Evolutionary conservation across 2,113 vertebrate genomes (phyloP).

Genomic region (Bubo scandiacus): DNA sequence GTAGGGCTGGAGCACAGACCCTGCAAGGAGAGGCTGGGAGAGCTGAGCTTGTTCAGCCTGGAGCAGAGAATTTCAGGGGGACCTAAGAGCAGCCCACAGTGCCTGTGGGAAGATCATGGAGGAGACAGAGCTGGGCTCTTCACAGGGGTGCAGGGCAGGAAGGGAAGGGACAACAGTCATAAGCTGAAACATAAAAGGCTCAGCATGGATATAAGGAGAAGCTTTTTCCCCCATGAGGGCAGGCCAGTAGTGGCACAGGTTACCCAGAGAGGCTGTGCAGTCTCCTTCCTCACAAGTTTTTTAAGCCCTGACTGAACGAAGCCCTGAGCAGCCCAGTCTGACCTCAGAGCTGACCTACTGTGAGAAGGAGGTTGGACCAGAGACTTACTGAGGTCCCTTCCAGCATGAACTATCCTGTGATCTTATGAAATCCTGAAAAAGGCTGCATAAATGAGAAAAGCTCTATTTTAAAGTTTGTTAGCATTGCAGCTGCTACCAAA

Average conservation of each 20-base stretch:
- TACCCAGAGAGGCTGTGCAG: not conserved
- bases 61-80: not conserved
- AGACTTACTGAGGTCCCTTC: not conserved
- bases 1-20: not conserved
- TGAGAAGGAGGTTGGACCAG: not conserved
- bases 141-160: not conserved
- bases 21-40: not conserved
- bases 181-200: not conserved
- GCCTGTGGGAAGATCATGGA: not conserved
- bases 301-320: not conserved
- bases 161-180: not conserved
- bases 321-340: not conserved
- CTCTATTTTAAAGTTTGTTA: not conserved
- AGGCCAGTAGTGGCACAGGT: not conserved
- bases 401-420: not conserved
- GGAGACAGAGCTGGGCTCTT: not conserved
- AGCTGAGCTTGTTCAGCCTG: not conserved
- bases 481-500: not conserved
- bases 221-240: not conserved
- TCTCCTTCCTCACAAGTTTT: not conserved
- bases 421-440: not conserved
- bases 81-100: not conserved
- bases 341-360: not conserved
- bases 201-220: not conserved
- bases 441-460: rapidly evolving